Conservation (phyloP, 1,140 invertebrate genomes). For the Diabrotica undecimpunctata region DNA sequence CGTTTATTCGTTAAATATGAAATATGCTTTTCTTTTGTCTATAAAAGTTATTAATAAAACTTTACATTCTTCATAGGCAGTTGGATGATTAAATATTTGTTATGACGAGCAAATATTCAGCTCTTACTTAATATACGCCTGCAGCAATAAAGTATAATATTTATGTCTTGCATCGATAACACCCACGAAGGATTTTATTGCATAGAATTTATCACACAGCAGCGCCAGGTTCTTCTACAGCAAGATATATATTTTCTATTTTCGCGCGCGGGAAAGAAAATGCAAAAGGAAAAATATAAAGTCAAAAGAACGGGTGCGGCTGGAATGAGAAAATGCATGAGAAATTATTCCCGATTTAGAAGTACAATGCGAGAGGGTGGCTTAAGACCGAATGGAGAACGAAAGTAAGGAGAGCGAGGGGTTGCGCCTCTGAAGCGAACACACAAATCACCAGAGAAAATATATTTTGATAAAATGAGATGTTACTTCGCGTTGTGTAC, state of each 20-base stretch:
- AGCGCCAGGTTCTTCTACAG: no score
- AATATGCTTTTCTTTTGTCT: no score
- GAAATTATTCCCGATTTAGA: conserved; percentile 44
- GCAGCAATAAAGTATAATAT: no score
- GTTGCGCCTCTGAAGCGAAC: conserved; percentile 28
- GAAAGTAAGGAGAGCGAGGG: conserved; percentile 34
- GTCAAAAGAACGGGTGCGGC: conserved; percentile 14
- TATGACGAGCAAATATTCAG: no score
- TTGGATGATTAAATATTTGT: no score
- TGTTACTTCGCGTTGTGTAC: conserved; percentile 32
- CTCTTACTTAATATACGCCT: no score
- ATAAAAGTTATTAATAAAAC: no score
- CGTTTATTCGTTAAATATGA: no score
- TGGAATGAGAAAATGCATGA: conserved; percentile 40
- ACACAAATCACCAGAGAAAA: conserved; percentile 46
- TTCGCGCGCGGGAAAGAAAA: conserved; percentile 14
- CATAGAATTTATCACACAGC: no score
- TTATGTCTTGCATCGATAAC: no score
- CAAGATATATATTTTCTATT: conserved; percentile 8
- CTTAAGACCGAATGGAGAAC: conserved; percentile 26
- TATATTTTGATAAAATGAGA: conserved; percentile 46
- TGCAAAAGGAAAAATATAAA: conserved; percentile 37
- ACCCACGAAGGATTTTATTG: no score
- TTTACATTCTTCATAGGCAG: no score
- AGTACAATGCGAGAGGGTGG: conserved; percentile 13